Evolutionary conservation across 2,797 vertebrate species (phyloP).

Genomic region (Accipiter minullus): DNA sequence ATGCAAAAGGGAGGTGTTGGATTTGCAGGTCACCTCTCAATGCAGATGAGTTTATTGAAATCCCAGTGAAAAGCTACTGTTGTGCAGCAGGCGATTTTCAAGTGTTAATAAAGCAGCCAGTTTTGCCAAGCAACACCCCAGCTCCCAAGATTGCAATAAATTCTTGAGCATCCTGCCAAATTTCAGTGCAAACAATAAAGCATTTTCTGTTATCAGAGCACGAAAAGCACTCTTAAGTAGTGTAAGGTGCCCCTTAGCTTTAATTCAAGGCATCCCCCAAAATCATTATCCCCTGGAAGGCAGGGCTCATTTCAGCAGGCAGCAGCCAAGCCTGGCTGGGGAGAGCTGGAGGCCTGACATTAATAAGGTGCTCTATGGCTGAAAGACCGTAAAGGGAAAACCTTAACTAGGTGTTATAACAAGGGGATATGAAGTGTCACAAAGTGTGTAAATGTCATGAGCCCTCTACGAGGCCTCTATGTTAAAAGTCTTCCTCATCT

Average conservation of each 20-base stretch:
- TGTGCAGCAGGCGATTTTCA: constrained; percentile 20
- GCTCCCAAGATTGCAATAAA: neutral
- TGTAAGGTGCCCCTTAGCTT: neutral
- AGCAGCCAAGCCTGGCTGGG: neutral
- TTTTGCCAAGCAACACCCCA: neutral
- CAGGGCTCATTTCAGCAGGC: neutral
- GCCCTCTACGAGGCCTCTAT: neutral
- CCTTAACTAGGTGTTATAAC: constrained; percentile 65
- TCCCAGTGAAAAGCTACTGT: constrained; percentile 39
- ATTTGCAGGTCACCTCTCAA: constrained; percentile 37
- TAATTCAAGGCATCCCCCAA: neutral
- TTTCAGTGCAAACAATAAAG: constrained; percentile 15
- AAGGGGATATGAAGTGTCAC: constrained; percentile 50
- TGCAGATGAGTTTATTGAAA: constrained; percentile 32
- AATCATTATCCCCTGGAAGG: constrained; percentile 36
- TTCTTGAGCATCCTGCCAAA: constrained; percentile 33
- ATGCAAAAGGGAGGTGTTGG: neutral
- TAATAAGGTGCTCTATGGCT: constrained; percentile 62
- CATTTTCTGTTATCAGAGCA: constrained; percentile 49
- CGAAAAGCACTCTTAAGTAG: neutral
- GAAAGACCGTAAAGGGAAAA: constrained; percentile 60
- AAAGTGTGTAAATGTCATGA: neutral
- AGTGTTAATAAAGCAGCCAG: constrained; percentile 2
- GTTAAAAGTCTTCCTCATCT: neutral
- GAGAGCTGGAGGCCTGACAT: constrained; percentile 15